Conservation (phyloP, 2,888 invertebrate genomes). For the Nasonovia ribisnigri region DNA sequence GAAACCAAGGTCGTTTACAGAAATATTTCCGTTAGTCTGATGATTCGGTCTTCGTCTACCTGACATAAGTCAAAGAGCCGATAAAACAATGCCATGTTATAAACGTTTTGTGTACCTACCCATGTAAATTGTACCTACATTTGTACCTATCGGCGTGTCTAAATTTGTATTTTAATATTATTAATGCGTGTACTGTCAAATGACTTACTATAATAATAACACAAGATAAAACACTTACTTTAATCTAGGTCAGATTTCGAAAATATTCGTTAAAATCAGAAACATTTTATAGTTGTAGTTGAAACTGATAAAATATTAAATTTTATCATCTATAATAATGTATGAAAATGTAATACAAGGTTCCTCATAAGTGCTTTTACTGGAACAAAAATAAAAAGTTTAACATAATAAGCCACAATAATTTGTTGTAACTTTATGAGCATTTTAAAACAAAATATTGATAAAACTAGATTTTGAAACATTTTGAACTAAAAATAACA, state of each 20-base stretch:
- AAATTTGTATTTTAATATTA: not conserved
- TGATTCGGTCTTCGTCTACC: not conserved
- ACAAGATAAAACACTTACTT: not conserved
- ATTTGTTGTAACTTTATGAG: too few species aligned
- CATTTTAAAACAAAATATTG: too few species aligned
- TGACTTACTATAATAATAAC: not conserved
- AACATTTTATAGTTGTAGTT: not conserved
- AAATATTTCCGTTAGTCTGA: not conserved
- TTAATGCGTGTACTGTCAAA: not conserved
- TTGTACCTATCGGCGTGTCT: not conserved
- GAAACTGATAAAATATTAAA: not conserved
- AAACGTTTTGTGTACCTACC: too few species aligned
- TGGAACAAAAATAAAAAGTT: too few species aligned
- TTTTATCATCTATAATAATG: too few species aligned
- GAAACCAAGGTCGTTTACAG: not conserved
- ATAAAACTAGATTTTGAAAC: too few species aligned
- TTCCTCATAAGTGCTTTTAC: too few species aligned
- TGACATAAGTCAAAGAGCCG: not conserved
- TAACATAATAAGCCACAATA: too few species aligned
- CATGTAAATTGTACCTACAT: not conserved
- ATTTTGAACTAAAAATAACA: too few species aligned
- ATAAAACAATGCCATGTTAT: not conserved
- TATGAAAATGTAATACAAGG: too few species aligned
- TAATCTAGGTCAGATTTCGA: not conserved
- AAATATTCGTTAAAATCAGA: not conserved